Evolutionary conservation across 2,113 vertebrate genomes (phyloP).

Genomic region (Mesoclemmys tuberculata): DNA sequence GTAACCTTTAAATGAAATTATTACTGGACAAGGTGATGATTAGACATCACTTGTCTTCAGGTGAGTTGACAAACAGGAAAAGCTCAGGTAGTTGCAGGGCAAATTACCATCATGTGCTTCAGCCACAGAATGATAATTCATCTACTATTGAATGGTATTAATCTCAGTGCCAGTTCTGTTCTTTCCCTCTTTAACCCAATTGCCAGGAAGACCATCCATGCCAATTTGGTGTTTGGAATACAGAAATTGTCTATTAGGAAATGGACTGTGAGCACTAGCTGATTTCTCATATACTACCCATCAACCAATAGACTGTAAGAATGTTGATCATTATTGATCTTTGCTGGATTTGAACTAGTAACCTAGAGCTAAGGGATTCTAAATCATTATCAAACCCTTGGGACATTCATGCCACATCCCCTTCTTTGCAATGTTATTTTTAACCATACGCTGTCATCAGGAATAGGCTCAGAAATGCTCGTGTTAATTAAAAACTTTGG

Average conservation of each 20-base stretch:
- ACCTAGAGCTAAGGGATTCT: not conserved
- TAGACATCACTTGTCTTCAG: not conserved
- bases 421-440: not conserved
- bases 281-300: not conserved
- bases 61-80: not conserved
- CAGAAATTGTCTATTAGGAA: not conserved
- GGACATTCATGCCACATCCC: not conserved
- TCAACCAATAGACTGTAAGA: not conserved
- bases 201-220: not conserved
- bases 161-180: not conserved
- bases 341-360: not conserved
- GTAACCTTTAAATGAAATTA: not conserved
- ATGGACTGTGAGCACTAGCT: not conserved
- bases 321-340: not conserved
- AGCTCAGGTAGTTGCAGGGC: not conserved
- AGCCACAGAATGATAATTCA: not conserved
- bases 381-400: not conserved
- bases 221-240: not conserved
- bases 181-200: not conserved
- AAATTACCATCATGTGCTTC: not conserved
- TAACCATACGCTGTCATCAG: not conserved
- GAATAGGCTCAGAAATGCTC: not conserved
- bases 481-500: not conserved
- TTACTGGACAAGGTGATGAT: not conserved
- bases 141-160: not conserved